Base-by-base conservation (phyloP, 35 echinoderm and acorn worm species). In the Holothuria glaberrima region DNA sequence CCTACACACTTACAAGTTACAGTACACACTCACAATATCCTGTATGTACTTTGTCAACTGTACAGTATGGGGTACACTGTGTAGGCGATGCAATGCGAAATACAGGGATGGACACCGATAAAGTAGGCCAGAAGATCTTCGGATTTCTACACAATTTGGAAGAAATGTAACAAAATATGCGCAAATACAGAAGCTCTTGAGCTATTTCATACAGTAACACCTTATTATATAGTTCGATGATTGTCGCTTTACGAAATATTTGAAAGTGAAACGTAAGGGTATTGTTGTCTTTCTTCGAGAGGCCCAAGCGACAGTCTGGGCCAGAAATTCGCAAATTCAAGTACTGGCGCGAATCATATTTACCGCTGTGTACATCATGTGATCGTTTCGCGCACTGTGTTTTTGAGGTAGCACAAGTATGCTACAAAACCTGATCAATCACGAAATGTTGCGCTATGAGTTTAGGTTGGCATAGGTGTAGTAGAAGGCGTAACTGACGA, bases 281-380 rank as follows among this genome's bases (percentile, higher is more conserved):
- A n/a, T 7, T 44, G 4, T 54, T 4, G 21, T 3, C 19, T n/a
- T 27, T 34, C 80, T 84, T 30, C 34, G 52, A 46, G 12, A 84
- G 24, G 3, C 46, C 36, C 80, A 32, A 32, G 17, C 57, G 48
- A 32, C 58, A 61, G 25, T 59, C 17, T 54, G 12, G 26, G 0
- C 22, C 46, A 12, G 30, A 61, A 17, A 32, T 59, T 58, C 26
- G 57, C 29, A 84, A 84, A 58, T 78, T 84, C 56, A 84, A 64
- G 59, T 59, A 61, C 46, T 84, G 80, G 57, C 80, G 80, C 54
- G 80, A 84, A 84, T 84, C 30, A 61, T 84, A 84, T 61, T 84
- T 84, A 18, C 46, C 80, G 80, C 54, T 30, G 80, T 34, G 12
- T 60, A 61, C 57, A 25, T 84, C 80, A 84, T 64, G 80, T 84